phyloP scores from a whole-genome alignment of 2,888 invertebrate species.

The Sminthurinus aureus region DNA sequence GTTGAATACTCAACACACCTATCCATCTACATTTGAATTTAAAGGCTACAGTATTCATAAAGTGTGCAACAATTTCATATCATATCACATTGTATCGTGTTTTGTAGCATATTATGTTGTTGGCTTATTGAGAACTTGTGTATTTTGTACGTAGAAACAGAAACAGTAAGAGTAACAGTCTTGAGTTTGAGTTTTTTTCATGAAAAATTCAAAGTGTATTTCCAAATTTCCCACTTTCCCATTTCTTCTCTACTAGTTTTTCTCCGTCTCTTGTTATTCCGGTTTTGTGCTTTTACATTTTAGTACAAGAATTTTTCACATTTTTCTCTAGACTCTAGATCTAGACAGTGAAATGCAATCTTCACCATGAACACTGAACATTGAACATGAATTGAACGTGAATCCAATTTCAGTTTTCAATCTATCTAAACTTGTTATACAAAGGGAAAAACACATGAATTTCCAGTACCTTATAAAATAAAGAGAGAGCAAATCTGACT shows the following conservation, averaged over 20 bases:
- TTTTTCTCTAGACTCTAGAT: too few species aligned
- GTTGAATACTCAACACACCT: too few species aligned
- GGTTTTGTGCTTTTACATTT: too few species aligned
- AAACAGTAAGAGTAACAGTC: not conserved
- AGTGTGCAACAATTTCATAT: not conserved
- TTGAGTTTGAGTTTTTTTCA: not conserved
- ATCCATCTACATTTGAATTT: not conserved
- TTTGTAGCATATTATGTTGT: not conserved
- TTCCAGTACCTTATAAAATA: too few species aligned
- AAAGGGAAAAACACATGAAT: too few species aligned
- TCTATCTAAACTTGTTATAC: not conserved
- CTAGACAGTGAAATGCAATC: too few species aligned
- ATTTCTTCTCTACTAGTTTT: not conserved
- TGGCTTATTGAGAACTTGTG: not conserved
- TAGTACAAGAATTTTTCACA: too few species aligned
- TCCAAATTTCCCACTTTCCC: not conserved
- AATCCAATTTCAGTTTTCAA: slow-evolving; percentile 22
- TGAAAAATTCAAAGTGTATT: slow-evolving; percentile 27
- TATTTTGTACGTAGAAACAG: not conserved
- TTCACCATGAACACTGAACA: too few species aligned
- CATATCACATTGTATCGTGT: not conserved
- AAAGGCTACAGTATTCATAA: not conserved
- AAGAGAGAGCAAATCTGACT: too few species aligned
- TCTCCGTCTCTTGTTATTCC: too few species aligned
- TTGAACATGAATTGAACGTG: not conserved